Base-by-base conservation (phyloP, 2,888 invertebrate species). In the Mantis religiosa region DNA sequence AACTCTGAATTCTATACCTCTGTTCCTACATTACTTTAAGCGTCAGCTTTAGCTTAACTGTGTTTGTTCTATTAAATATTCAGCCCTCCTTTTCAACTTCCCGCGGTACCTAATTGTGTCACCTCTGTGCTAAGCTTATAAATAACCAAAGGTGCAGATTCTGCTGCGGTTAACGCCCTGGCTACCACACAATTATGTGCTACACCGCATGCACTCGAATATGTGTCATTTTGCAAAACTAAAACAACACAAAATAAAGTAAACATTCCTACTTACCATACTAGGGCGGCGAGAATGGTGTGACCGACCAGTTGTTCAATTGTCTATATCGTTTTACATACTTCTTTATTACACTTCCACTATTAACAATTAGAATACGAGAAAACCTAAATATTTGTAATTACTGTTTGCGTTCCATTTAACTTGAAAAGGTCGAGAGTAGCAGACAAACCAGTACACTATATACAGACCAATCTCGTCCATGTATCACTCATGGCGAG, bases 241-340 rank as follows among this genome's bases (percentile, higher is more conserved):
- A 71, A 71, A 71, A 34, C 12, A 54, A 54, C 54, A 54, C 2
- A 54, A 71, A 71, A 20, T 71, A 71, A 41, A 28, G 25, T 81
- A 86, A 85, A 28, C 9, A 86, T 71, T 85, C 71, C n/a, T 41
- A 87, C 87, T 87, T 30, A 87, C 87, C 87, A 87, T 87, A 30
- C 28, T 71, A 82, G 87, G 87, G 87, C 82, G 87, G 81, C 81
- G 87, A 28, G 87, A 34, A 14, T 41, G 14, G 30, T 4, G 34
- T 82, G 87, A 25, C 25, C 54, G 87, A 25, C 25, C 54, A 71
- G 54, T 71, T 71, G 20, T 71, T 71, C 54, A 71, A 14, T 20
- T 2, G 3, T 71, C 20, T 71, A 71, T 20, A 20, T 20, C 25
- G 54, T 71, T 20, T 71, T 71, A 71, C 54, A 71, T 71, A 71